A percentile compares a stretch with the other conserved stretches of the same genome.
These are phyloP conservation scores for Eristalinus aeneus DNA, from an alignment of 2,888 invertebrate species.

Conservation along the genomic window DNA sequence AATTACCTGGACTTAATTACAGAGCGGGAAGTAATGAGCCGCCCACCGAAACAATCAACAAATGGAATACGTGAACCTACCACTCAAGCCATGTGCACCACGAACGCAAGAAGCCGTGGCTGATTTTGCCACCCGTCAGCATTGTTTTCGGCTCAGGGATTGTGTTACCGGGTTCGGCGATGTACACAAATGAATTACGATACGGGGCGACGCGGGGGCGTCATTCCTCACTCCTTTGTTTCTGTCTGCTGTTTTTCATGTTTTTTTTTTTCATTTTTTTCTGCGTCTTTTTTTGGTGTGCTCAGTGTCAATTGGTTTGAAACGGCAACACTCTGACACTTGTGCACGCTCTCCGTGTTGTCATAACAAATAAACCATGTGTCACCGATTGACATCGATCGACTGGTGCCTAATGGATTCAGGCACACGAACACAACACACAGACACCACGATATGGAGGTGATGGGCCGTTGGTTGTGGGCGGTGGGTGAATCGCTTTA, in stretches of 20 bases:
- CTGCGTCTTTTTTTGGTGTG: not conserved
- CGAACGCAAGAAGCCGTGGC: no score
- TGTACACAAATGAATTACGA: not conserved
- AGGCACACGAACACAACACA: not conserved
- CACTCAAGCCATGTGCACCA: not conserved
- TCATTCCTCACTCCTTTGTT: not conserved
- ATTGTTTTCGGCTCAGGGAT: not conserved
- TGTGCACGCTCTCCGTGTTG: conserved; percentile 23
- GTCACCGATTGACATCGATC: not conserved
- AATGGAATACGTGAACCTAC: not conserved
- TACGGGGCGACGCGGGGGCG: not conserved
- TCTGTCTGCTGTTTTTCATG: not conserved
- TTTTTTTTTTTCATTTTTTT: not conserved
- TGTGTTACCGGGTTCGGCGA: not conserved
- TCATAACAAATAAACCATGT: conserved; percentile 2
- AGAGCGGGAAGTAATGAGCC: not conserved
- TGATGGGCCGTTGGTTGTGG: no score
- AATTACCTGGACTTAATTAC: conserved; percentile 28
- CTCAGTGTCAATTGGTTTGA: not conserved
- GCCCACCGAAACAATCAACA: conserved; percentile 39
- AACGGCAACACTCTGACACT: conserved; percentile 42
- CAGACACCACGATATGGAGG: not conserved
- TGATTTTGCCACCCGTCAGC: not conserved
- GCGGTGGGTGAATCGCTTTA: not conserved
- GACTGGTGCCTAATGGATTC: not conserved